phyloP scores from a whole-genome alignment of 2,797 vertebrate species.

The Tachyglossus aculeatus region DNA sequence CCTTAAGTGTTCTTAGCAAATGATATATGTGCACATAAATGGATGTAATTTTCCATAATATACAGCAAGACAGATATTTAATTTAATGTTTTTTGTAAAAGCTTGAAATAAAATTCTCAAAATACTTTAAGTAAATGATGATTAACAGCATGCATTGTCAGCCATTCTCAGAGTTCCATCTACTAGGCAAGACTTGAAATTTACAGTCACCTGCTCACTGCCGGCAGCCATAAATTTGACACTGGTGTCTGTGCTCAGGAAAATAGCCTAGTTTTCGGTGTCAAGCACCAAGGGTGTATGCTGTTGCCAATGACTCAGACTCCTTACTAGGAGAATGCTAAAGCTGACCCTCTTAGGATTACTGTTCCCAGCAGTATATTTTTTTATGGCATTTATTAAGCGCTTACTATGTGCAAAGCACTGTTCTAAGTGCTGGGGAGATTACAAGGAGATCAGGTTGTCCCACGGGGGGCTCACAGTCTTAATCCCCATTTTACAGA shows the following conservation, averaged over 20 bases:
- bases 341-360: constrained; percentile 15
- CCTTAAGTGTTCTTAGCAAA: constrained; percentile 70
- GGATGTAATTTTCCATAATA: constrained; percentile 51
- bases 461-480: no score
- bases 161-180: constrained; percentile 35
- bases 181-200: constrained; percentile 56
- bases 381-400: no score
- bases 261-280: constrained; percentile 27
- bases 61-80: constrained; percentile 20
- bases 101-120: constrained; percentile 52
- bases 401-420: no score
- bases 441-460: no score
- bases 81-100: constrained; percentile 50
- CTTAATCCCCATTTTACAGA: no score
- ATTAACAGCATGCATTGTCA: constrained; percentile 58
- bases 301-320: not conserved
- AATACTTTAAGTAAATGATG: constrained; percentile 60
- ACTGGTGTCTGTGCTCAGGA: constrained; percentile 18
- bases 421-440: no score
- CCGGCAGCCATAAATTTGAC: constrained; percentile 41
- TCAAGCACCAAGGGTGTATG: not conserved
- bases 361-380: not conserved
- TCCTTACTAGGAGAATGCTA: not conserved
- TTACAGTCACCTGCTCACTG: constrained; percentile 44
- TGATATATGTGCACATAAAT: constrained; percentile 65